Evolutionary conservation across 2,797 vertebrate genomes (phyloP).

Genomic region (Eidolon dupreanum): DNA sequence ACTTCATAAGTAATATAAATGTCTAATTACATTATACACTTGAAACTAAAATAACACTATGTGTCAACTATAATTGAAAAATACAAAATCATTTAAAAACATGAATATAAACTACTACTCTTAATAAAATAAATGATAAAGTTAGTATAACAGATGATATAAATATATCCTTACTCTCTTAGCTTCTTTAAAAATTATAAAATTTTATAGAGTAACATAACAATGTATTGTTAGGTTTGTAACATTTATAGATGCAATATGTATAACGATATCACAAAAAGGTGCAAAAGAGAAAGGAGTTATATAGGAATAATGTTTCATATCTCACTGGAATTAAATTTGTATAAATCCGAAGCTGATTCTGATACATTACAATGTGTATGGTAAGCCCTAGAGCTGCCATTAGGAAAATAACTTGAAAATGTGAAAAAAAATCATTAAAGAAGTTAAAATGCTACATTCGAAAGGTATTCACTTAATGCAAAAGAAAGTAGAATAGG

Average conservation of each 20-base stretch:
- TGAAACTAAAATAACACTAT: no score
- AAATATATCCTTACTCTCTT: not conserved
- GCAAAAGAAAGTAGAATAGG: not conserved
- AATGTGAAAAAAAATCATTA: not conserved
- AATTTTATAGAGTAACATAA: not conserved
- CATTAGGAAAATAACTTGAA: not conserved
- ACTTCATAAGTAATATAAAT: no score
- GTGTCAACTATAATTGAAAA: no score
- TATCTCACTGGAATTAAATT: not conserved
- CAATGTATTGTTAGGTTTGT: not conserved
- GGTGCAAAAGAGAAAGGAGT: not conserved
- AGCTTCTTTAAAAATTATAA: not conserved
- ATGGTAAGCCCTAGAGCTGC: not conserved
- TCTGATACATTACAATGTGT: not conserved
- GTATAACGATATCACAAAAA: not conserved
- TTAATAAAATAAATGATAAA: not conserved
- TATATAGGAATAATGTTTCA: not conserved
- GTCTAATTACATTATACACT: no score
- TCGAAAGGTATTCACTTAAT: not conserved
- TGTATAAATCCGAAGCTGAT: not conserved
- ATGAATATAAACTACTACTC: no score
- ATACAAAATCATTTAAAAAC: no score
- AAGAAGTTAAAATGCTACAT: not conserved
- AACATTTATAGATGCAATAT: not conserved
- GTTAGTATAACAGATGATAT: not conserved